A percentile compares a stretch with the other conserved stretches of the same genome.
phyloP scores from a whole-genome alignment of 2,888 invertebrate species.

The Nemapogon koenigi region DNA sequence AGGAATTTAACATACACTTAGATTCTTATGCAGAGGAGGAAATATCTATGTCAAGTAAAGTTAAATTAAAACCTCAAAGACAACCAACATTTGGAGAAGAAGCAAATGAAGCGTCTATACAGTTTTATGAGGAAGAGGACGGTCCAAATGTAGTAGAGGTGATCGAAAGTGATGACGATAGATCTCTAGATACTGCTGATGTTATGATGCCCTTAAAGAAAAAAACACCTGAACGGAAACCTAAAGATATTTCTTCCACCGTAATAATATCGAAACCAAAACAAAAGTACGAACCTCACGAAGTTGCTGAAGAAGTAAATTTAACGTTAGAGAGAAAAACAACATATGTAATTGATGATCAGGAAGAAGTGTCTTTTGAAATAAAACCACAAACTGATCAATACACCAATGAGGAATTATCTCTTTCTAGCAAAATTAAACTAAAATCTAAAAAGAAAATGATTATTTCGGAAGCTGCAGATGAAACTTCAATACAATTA shows the following conservation, averaged over 20 bases:
- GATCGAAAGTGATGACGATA: constrained; percentile 51
- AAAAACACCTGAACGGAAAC: constrained; percentile 34
- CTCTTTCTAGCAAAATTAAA: constrained; percentile 74
- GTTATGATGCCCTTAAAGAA: constrained; percentile 40
- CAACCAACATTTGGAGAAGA: constrained; percentile 80
- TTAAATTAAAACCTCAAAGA: constrained; percentile 77
- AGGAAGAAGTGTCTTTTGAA: constrained; percentile 66
- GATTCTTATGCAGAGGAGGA: constrained; percentile 89
- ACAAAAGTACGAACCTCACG: constrained; percentile 39
- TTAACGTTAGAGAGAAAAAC: constrained; percentile 75
- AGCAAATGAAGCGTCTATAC: constrained; percentile 77
- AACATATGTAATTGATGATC: constrained; percentile 69
- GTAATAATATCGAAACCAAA: constrained; percentile 39
- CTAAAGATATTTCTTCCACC: constrained; percentile 45
- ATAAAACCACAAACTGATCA: constrained; percentile 41
- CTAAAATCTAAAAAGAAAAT: constrained; percentile 69
- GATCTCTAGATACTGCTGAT: constrained; percentile 39
- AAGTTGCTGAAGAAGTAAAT: constrained; percentile 65
- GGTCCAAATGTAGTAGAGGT: constrained; percentile 53
- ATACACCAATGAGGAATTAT: constrained; percentile 74
- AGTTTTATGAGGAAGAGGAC: constrained; percentile 58
- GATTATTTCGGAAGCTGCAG: constrained; percentile 70
- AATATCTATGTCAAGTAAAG: constrained; percentile 84
- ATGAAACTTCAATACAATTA: constrained; percentile 71
- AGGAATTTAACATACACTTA: constrained; percentile 86